Base-by-base conservation (phyloP, 2,797 vertebrate genomes). In the Syndactyla subalaris region DNA sequence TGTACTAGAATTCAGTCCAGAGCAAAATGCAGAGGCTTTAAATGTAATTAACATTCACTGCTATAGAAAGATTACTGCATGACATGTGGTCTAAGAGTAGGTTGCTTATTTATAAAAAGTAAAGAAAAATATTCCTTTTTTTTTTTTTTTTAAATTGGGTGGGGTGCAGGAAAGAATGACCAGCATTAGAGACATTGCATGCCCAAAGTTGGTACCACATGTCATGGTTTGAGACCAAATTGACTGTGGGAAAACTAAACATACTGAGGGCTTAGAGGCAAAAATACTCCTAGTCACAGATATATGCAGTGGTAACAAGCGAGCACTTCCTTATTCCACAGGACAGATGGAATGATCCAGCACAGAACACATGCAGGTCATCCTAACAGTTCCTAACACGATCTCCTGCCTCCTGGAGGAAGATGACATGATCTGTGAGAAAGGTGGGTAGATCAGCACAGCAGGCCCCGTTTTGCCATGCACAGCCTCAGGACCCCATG, bases 401-500 rank as follows among this genome's bases (percentile, higher is more conserved):
- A 54, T 14, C 54, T 54, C 58, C 32, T 46, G 20, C 13, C 51
- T 18, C 38, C 61, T 29, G 23, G 39, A 41, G 17, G 9, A 30
- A 58, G 43, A 7, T 8, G 12, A 38, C 51, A 34, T 0, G 0
- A 22, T 22, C 51, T 10, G 1, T 13, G 23, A 72, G 34, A 67
- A 43, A 32, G 19, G 17, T 5, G 6, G 27, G 21, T 14, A 18
- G 55, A 14, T 24, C 30, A 68, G 61, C 55, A 73, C 22, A 45
- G 63, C 0, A 0, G 12, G 7, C 58, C 30, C 62, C 79, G 34
- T 29, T 41, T 26, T 12, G 27, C 36, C 39, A 8, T 2, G 14
- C 27, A 27, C 11, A 57, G 34, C 45, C 43, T 32, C 52, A 51
- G n/a, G 9, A 45, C 15, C 19, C 13, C 54, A 24, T 1, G 7